phyloP scores from a whole-genome alignment of 1,140 invertebrate species.

The Chironomus striatipennis region DNA sequence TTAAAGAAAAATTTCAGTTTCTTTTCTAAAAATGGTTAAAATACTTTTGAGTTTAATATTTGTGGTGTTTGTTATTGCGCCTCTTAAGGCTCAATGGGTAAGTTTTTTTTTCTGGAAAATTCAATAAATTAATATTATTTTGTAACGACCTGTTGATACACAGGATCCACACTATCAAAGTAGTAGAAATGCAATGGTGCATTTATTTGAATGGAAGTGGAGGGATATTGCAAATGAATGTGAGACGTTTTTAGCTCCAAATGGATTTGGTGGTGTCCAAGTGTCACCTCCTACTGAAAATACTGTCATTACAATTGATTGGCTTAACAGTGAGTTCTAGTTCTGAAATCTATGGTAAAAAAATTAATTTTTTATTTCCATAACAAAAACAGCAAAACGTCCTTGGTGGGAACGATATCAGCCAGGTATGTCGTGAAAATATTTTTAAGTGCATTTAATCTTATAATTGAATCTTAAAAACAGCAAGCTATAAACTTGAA shows the following conservation, averaged over 20 bases:
- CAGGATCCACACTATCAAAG: constrained; percentile 36
- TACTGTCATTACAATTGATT: background rate
- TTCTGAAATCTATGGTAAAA: too few relatives aligned
- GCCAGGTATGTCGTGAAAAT: constrained; percentile 38
- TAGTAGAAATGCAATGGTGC: constrained; percentile 45
- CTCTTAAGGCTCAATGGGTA: constrained; percentile 4
- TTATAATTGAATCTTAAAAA: too few relatives aligned
- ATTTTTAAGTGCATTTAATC: too few relatives aligned
- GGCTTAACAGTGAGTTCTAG: background rate
- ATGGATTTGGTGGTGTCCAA: constrained; percentile 63
- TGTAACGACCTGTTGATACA: constrained; percentile 27
- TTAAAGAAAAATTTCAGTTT: too few relatives aligned
- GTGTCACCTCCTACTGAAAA: constrained; percentile 35
- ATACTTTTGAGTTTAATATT: too few relatives aligned
- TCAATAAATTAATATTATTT: constrained; percentile 21
- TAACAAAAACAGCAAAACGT: constrained; percentile 41
- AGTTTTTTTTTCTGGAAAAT: background rate
- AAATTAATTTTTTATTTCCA: too few relatives aligned
- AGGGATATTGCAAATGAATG: constrained; percentile 63
- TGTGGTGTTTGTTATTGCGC: too few relatives aligned
- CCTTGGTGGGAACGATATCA: constrained; percentile 82
- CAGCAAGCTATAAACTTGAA: constrained; percentile 62
- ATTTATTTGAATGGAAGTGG: constrained; percentile 65
- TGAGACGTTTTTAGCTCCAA: constrained; percentile 56
- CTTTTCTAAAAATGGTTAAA: too few relatives aligned